Conservation (phyloP, 2,888 invertebrate species). For the Mantis religiosa region DNA sequence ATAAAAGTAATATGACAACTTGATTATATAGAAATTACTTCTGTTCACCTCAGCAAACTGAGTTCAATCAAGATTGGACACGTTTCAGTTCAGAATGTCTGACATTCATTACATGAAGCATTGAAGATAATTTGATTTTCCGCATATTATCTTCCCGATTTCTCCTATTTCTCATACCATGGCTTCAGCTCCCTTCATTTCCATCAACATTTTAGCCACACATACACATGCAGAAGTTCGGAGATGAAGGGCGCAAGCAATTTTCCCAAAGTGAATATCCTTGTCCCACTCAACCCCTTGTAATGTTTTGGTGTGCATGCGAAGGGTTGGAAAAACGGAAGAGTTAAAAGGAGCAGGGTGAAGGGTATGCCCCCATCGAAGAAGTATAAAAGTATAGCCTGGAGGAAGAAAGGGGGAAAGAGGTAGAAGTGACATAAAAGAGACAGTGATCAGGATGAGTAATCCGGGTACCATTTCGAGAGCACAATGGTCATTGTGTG, state of each 20-base stretch:
- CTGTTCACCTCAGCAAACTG: no score
- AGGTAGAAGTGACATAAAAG: not conserved
- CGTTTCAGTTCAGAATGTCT: no score
- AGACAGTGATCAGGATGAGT: not conserved
- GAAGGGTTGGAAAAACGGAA: not conserved
- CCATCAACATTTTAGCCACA: not conserved
- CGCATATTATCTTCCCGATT: not conserved
- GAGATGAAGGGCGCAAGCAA: not conserved
- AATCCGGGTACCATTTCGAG: not conserved
- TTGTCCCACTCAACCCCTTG: not conserved
- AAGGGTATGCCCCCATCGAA: not conserved
- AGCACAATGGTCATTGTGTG: not conserved
- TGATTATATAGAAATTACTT: no score
- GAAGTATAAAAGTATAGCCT: not conserved
- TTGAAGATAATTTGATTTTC: not conserved
- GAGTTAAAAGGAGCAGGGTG: not conserved
- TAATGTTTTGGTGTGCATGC: not conserved
- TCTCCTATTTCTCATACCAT: not conserved
- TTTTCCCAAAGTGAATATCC: not conserved
- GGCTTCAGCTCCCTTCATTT: not conserved
- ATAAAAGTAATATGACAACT: no score
- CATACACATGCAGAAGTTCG: not conserved
- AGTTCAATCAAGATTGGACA: no score
- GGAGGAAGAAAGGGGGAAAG: not conserved
- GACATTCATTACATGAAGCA: no score